phyloP scores from a whole-genome alignment of 2,797 vertebrate genomes.

The Hipposideros larvatus region DNA sequence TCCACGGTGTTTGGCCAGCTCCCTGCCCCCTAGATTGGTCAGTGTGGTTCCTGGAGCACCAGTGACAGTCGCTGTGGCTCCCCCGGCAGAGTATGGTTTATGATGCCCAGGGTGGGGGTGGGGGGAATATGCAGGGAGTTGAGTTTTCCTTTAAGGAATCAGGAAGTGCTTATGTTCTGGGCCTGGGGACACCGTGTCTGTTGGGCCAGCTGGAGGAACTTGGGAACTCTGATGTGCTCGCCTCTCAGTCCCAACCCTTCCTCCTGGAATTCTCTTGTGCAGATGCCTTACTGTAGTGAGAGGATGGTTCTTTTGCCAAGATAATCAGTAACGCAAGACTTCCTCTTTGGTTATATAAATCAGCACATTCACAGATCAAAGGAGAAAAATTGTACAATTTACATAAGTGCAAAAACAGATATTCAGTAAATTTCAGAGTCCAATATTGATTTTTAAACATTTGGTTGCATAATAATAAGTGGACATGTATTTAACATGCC shows the following conservation, averaged over 20 bases:
- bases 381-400: not conserved
- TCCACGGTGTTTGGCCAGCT: not conserved
- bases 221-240: not conserved
- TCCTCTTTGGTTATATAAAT: not conserved
- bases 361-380: not conserved
- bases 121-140: not conserved
- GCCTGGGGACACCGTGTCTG: not conserved
- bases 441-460: slow-evolving; percentile 36
- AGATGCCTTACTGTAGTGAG: not conserved
- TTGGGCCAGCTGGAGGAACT: not conserved
- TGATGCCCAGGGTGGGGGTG: not conserved
- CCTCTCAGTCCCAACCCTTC: not conserved
- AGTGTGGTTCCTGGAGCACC: not conserved
- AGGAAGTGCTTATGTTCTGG: not conserved
- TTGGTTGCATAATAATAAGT: not conserved
- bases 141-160: slow-evolving; percentile 22
- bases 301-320: not conserved
- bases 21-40: slow-evolving; percentile 4
- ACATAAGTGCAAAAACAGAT: not conserved
- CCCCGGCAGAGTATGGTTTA: not conserved
- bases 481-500: not conserved
- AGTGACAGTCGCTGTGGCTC: not conserved
- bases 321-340: not conserved
- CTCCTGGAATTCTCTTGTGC: not conserved
- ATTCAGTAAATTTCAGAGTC: not conserved